Percentiles rank a stretch among this genome's conserved stretches.
These are phyloP conservation scores for Aphelenchoides avenae DNA, from an alignment of 1,140 invertebrate species.

Conservation along the genomic window DNA sequence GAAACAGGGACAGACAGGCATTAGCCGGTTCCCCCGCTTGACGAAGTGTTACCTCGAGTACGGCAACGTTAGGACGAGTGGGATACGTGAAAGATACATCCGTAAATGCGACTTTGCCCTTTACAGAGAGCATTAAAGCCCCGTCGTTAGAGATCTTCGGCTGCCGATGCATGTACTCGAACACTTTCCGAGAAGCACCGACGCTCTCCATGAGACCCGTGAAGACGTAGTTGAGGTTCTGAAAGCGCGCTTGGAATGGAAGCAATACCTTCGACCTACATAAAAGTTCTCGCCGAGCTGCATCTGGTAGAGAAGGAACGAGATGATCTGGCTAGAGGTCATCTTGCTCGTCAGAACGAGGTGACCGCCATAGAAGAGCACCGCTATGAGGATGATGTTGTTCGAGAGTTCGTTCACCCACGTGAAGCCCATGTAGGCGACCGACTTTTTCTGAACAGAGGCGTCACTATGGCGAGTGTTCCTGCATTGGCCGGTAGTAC, in stretches of 20 bases:
- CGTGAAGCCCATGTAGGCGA: constrained; percentile 37
- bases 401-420: constrained; percentile 45
- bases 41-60: constrained; percentile 66
- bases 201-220: constrained; percentile 61
- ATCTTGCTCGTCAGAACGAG: constrained; percentile 43
- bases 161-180: constrained; percentile 61
- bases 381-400: constrained; percentile 46
- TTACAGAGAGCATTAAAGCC: constrained; percentile 16
- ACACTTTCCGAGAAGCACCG: constrained; percentile 62
- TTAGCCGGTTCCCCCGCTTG: no score
- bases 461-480: constrained; percentile 1
- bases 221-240: constrained; percentile 53
- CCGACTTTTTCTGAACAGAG: constrained; percentile 25
- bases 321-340: constrained; percentile 40
- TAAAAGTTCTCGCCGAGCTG: constrained; percentile 55
- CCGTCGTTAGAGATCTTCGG: constrained; percentile 55
- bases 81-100: constrained; percentile 63
- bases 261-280: constrained; percentile 13
- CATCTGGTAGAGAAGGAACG: constrained; percentile 57
- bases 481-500: no score
- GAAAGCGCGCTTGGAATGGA: not conserved
- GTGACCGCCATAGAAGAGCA: constrained; percentile 58
- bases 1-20: not conserved
- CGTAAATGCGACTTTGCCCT: constrained; percentile 60
- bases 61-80: constrained; percentile 62